phyloP scores from a whole-genome alignment of 2,888 invertebrate genomes.

The Plebejus anna region DNA sequence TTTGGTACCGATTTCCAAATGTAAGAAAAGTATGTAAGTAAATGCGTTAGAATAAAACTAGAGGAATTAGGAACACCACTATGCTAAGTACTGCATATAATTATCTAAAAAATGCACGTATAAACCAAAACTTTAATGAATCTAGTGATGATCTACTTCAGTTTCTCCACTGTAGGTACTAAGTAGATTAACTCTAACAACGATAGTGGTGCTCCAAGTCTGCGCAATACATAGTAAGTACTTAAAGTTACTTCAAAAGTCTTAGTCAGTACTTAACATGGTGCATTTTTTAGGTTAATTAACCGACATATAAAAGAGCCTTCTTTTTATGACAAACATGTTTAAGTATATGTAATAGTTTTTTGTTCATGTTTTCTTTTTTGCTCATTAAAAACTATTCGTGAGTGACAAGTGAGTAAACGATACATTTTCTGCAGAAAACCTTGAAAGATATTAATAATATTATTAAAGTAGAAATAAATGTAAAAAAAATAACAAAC shows the following conservation, averaged over 20 bases:
- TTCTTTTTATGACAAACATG: neutral
- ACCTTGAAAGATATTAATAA: neutral
- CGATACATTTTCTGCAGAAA: neutral
- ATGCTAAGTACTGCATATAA: no score
- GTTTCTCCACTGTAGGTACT: no score
- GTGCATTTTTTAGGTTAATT: constrained; percentile 18
- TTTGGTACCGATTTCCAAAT: no score
- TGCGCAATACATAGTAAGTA: neutral
- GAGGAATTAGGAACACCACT: no score
- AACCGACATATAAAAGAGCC: constrained; percentile 1
- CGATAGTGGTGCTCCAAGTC: neutral
- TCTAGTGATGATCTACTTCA: neutral
- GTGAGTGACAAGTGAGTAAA: neutral
- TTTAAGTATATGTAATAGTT: neutral
- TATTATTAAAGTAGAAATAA: neutral
- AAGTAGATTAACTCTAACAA: neutral
- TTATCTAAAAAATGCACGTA: neutral
- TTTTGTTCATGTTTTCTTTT: neutral
- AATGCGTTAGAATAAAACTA: no score
- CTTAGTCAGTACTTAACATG: neutral
- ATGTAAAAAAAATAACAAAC: neutral
- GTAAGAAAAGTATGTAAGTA: no score
- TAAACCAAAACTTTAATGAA: neutral
- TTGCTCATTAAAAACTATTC: neutral
- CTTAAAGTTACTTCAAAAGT: constrained; percentile 7